Conservation (phyloP, 1,140 invertebrate genomes). For the Oncopodura yosiiana region DNA sequence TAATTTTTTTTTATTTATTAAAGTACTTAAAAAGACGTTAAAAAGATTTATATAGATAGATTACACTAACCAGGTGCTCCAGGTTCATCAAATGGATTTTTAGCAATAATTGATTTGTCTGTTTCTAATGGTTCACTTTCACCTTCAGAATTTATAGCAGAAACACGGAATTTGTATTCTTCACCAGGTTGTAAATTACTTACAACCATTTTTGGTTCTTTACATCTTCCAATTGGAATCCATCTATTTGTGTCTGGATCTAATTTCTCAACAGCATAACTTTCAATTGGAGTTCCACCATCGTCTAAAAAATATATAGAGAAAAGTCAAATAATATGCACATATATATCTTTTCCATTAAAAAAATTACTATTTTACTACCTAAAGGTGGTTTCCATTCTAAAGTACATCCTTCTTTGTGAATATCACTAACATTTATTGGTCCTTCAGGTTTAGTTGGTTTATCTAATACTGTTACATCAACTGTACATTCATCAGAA, state of each 20-base stretch:
- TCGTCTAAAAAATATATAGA: no score
- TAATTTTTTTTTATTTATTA: neutral
- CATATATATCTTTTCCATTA: no score
- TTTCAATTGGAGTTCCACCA: slow-evolving; percentile 79
- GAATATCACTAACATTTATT: slow-evolving; percentile 78
- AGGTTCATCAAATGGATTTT: slow-evolving; percentile 95
- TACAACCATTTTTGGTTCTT: slow-evolving; percentile 73
- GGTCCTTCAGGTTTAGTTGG: slow-evolving; percentile 86
- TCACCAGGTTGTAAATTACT: slow-evolving; percentile 78
- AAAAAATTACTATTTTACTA: no score
- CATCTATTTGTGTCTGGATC: slow-evolving; percentile 73
- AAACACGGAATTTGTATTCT: slow-evolving; percentile 93
- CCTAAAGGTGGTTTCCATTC: slow-evolving; percentile 90
- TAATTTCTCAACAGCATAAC: slow-evolving; percentile 86
- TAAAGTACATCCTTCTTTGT: slow-evolving; percentile 83
- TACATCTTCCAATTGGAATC: slow-evolving; percentile 65
- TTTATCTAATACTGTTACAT: slow-evolving; percentile 70
- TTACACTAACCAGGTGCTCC: slow-evolving; percentile 79
- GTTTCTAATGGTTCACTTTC: slow-evolving; percentile 85
- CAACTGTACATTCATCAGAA: slow-evolving; percentile 79
- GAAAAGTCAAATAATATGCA: neutral
- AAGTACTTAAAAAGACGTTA: neutral
- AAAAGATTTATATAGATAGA: slow-evolving; percentile 39
- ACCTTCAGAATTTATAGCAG: slow-evolving; percentile 90
- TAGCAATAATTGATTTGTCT: slow-evolving; percentile 80